Percentiles rank a stretch among this genome's conserved stretches.
phyloP scores from a whole-genome alignment of 2,888 invertebrate genomes.

The Noctua fimbriata region DNA sequence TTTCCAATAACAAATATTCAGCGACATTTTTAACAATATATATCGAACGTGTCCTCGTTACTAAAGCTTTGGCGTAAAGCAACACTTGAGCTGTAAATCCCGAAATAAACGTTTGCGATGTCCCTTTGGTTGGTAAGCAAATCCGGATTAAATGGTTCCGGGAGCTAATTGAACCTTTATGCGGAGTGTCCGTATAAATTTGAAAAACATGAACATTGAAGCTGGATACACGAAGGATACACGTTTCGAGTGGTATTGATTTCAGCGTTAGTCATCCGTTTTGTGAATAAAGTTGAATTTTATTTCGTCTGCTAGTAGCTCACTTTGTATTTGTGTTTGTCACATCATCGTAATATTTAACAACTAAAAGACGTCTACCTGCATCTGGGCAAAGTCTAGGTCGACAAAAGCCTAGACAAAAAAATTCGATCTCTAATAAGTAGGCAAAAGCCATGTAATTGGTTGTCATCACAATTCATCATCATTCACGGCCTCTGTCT shows the following conservation, averaged over 20 bases:
- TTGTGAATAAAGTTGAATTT: neutral
- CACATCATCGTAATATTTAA: neutral
- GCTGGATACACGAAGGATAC: slow-evolving; percentile 14
- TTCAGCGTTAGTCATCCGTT: neutral
- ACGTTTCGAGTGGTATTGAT: slow-evolving; percentile 34
- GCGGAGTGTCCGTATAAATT: slow-evolving; percentile 56
- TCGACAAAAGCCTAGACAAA: neutral
- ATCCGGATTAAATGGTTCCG: slow-evolving; percentile 76
- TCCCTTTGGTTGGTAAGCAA: slow-evolving; percentile 74
- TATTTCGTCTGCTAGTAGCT: neutral
- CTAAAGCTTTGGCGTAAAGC: slow-evolving; percentile 58
- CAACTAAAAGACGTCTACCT: neutral
- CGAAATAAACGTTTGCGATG: slow-evolving; percentile 67
- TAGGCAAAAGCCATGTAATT: neutral
- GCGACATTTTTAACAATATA: slow-evolving; percentile 47
- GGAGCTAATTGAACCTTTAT: slow-evolving; percentile 70
- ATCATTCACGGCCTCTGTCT: neutral
- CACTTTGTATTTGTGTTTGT: neutral
- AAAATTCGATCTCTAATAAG: neutral
- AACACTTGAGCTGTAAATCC: slow-evolving; percentile 66
- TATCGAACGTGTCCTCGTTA: slow-evolving; percentile 49
- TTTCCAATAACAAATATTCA: slow-evolving; percentile 20
- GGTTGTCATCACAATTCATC: neutral
- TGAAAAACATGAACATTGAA: slow-evolving; percentile 51
- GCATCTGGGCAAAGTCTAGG: neutral